Evolutionary conservation across 2,888 invertebrate genomes (phyloP), one percentile per base, ranked within the genome.

Genomic region (Argyresthia goedartella): DNA sequence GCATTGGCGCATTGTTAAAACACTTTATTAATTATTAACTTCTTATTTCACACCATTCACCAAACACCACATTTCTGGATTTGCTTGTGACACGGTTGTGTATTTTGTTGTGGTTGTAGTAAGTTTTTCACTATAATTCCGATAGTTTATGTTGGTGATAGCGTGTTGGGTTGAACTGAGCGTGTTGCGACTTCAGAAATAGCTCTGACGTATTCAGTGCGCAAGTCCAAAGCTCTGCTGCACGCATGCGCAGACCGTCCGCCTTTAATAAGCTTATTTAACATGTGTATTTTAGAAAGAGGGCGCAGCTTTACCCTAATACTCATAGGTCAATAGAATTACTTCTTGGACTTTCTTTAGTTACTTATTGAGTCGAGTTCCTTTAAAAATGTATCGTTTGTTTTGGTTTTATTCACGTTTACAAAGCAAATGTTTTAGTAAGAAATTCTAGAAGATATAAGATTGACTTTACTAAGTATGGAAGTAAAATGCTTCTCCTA

Each of bases 101-200:
- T 46, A 25, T 14, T 48, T 48, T 48, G n/a, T 39, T 36, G 36
- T 9, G 48, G 35, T 35, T 36, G 48, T 16, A n/a, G 2, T 46
- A 52, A 61, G 62, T 60, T 6, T 25, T 25, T 25, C 25, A 25
- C 3, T 25, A 25, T 25, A 25, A 25, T 25, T 25, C 6, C 6
- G 6, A 25, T 25, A 25, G 25, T 25, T 25, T 25, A n/a, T 25
- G 25, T 25, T 25, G 25, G 6, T 25, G 25, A 4, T 25, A 2
- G 25, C 25, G 61, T 59, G 55, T 59, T 59, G 56, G 65, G 59
- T 62, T 58, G 60, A 54, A 52, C 55, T 60, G 57, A 63, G 65
- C 59, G 64, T 65, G 72, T 69, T 70, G 69, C 64, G 50, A 54
- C 62, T 72, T 80, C 85, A 76, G 74, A 82, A 84, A 84, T 84